phyloP scores from a whole-genome alignment of 2,113 vertebrate genomes.

The Mobula hypostoma region DNA sequence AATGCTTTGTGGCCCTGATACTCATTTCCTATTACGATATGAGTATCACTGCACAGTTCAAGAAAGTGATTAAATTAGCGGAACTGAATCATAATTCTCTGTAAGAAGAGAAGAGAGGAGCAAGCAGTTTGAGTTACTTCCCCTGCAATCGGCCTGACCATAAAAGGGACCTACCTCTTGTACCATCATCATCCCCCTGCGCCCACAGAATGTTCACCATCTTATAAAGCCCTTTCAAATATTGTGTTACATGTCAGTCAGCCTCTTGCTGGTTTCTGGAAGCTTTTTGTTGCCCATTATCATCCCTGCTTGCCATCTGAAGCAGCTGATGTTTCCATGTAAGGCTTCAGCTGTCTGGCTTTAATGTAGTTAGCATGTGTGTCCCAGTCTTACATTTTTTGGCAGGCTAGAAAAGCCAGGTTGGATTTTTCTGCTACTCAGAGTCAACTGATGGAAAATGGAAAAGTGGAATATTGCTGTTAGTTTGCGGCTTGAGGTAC shows the following conservation, averaged over 20 bases:
- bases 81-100: neutral
- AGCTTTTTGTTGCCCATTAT: neutral
- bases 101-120: accelerated
- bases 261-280: no score
- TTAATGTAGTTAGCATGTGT: neutral
- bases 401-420: neutral
- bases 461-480: neutral
- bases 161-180: neutral
- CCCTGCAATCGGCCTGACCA: neutral
- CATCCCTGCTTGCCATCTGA: neutral
- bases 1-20: no score
- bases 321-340: neutral
- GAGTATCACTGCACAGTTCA: neutral
- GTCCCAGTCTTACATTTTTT: neutral
- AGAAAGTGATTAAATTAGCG: neutral
- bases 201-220: neutral
- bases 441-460: neutral
- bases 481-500: neutral
- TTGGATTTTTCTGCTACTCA: neutral
- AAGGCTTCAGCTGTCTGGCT: neutral
- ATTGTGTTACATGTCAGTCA: neutral
- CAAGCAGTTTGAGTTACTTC: neutral
- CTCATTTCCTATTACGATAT: neutral
- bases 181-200: neutral
- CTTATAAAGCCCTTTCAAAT: neutral